Percentiles rank a stretch among this genome's conserved stretches.
These are phyloP conservation scores for Pseudomyrmex dendroicus DNA, from an alignment of 1,140 invertebrate genomes.

Conservation along the genomic window DNA sequence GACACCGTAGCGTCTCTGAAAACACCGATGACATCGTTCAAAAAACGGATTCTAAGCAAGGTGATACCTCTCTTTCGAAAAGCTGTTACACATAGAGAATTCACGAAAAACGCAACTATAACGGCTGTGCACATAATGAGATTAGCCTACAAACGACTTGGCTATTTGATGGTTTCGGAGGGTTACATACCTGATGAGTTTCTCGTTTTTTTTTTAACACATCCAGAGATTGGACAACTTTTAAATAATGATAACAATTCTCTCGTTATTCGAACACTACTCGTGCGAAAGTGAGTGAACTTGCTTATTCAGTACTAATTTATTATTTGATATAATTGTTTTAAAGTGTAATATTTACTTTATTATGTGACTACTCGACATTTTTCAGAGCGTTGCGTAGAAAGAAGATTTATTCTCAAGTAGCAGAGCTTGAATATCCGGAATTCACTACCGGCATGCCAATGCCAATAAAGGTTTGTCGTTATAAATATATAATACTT, in stretches of 20 bases:
- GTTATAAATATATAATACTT: too few relatives aligned
- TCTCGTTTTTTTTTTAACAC: conserved; percentile 90
- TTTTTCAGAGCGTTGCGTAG: conserved; percentile 88
- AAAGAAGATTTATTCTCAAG: conserved; percentile 85
- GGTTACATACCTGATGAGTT: conserved; percentile 88
- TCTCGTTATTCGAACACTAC: conserved; percentile 80
- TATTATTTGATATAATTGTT: background rate
- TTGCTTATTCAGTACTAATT: background rate
- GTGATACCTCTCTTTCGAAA: conserved; percentile 87
- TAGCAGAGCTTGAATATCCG: conserved; percentile 87
- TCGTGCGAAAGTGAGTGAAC: conserved; percentile 85
- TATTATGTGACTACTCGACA: background rate
- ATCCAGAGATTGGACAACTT: conserved; percentile 88
- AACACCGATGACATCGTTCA: conserved; percentile 83
- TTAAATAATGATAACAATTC: conserved; percentile 84
- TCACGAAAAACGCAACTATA: conserved; percentile 88
- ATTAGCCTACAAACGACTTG: conserved; percentile 87
- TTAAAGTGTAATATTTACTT: background rate
- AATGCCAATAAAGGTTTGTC: conserved; percentile 78
- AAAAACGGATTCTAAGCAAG: conserved; percentile 73
- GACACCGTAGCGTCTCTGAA: conserved; percentile 81
- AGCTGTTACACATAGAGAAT: conserved; percentile 88
- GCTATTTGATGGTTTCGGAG: conserved; percentile 86
- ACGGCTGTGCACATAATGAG: conserved; percentile 87
- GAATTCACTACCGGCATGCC: conserved; percentile 88